Base-by-base conservation (phyloP, 1,140 invertebrate genomes). In the Leptopilina clavipes region DNA sequence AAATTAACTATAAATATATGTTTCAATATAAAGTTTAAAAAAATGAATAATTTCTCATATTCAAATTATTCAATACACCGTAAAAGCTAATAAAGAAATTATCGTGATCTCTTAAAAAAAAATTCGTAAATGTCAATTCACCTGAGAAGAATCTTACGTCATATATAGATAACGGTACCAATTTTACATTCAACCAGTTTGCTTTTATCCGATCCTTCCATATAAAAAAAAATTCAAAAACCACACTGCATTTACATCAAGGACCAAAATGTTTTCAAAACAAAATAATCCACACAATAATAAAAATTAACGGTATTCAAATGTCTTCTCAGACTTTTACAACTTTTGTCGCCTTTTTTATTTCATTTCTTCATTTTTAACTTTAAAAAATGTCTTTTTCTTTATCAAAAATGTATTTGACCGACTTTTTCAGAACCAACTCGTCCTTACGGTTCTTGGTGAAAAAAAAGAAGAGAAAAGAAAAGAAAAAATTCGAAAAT, bases 231-330 rank as follows among this genome's bases (percentile, higher is more conserved):
- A 65, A 65, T 22, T 40, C 7, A 9, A 40, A 40, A 40, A 40
- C 37, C 37, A 40, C 59, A n/a, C 22, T 31, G 22, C 19, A 31
- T 31, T 25, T 1, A 14, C 56, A 59, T 10, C 9, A 65, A 31
- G 22, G 22, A 59, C 19, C 56, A 59, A 31, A 31, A 31, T 65
- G 10, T 31, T 65, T 65, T 65, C 59, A n/a, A 65, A n/a, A 65
- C 10, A n/a, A 65, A 65, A 14, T 31, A 14, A 25, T 31, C 7
- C 25, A 31, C 37, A 1, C 37, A 6, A 5, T 40, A n/a, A 40
- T 65, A 65, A 65, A 65, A 65, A 65, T n/a, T 65, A 65, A 65
- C 59, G 22, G 59, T 65, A 65, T 31, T 22, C 11, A n/a, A 31
- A 65, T 10, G 6, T 31, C 14, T 37, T 31, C 25, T 31, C 3